phyloP scores from a whole-genome alignment of 2,113 vertebrate genomes.

The Morone chrysops region DNA sequence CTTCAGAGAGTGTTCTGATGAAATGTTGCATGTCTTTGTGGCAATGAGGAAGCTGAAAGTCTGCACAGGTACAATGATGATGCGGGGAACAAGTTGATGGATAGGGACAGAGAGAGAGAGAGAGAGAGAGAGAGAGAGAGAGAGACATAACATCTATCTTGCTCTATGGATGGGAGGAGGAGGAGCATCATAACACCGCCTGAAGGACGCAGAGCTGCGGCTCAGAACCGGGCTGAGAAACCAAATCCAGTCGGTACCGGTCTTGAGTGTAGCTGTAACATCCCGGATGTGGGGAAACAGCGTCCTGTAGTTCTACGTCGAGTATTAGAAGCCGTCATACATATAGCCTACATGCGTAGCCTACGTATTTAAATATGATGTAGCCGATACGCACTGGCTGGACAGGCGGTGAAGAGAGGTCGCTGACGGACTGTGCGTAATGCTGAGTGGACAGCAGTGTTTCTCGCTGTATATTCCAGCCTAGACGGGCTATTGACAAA shows the following conservation, averaged over 20 bases:
- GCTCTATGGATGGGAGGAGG: slow-evolving; percentile 53
- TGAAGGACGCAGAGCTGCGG: slow-evolving; percentile 60
- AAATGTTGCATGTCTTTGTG: slow-evolving; percentile 8
- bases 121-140: slow-evolving; percentile 12
- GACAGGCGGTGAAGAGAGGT: slow-evolving; percentile 54
- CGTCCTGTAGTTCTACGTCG: slow-evolving; percentile 43
- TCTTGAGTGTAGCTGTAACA: slow-evolving; percentile 29
- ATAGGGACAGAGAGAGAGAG: background rate
- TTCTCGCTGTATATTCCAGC: slow-evolving; percentile 39
- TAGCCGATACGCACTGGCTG: slow-evolving; percentile 47
- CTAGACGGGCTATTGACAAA: slow-evolving; percentile 45
- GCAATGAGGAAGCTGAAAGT: slow-evolving; percentile 12
- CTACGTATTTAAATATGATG: slow-evolving; percentile 59
- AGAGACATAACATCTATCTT: slow-evolving; percentile 4
- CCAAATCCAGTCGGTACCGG: slow-evolving; percentile 46
- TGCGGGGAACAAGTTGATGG: slow-evolving; percentile 1
- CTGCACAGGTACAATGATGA: slow-evolving; percentile 29
- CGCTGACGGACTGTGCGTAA: slow-evolving; percentile 67
- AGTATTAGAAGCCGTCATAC: slow-evolving; percentile 36
- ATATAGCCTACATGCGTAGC: slow-evolving; percentile 30
- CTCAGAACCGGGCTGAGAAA: slow-evolving; percentile 52
- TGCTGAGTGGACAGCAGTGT: slow-evolving; percentile 72
- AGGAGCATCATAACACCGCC: slow-evolving; percentile 52
- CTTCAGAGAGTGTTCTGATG: slow-evolving; percentile 5
- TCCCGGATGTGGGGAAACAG: slow-evolving; percentile 53